Evolutionary conservation across 1,140 invertebrate genomes (phyloP), one percentile per base, ranked within the genome.

Genomic region (Drosophila jambulina): DNA sequence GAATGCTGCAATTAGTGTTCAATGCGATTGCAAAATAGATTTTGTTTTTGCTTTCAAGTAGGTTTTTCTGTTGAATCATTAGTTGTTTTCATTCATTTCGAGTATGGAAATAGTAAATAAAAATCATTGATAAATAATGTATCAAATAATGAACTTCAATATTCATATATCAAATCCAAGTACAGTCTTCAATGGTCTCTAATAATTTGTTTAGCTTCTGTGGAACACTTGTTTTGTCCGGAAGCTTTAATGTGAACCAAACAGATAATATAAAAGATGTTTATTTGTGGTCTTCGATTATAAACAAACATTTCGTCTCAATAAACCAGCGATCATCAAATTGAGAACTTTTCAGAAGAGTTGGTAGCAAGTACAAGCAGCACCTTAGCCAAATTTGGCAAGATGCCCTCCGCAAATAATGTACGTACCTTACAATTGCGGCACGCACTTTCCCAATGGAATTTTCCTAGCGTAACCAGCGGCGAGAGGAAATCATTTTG

Each of bases 391-490:
- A n/a, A 4, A 23, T 51, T 23, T 25, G 29, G 19, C 19, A 49
- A 61, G 15, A 21, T 19, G 53, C 53, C 34, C 19, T n/a, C 10
- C 7, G 7, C 19, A 34, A 36, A 15, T 13, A 15, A 17, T 46
- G 17, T 49, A 25, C 12, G 23, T 23, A 19, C 32, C 34, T 32
- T 67, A 46, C 64, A 54, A n/a, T 54, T 42, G 1, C 21, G 63
- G 32, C 25, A 54, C 68, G 63, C 68, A 57, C 49, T 51, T 36
- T 72, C 13, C 15, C n/a, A 72, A 15, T 78, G 75, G 75, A 78
- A 78, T 69, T 78, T 78, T 69, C 63, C 75, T 61, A 51, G 74
- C 54, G 53, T 42, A 72, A 27, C 49, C 19, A 71, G 42, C 23
- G 17, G n/a, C 34, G 21, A 74, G 43, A 36, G 63, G 56, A 75